Percentiles rank a stretch among this genome's conserved stretches.
phyloP scores from a whole-genome alignment of 1,140 invertebrate genomes.

The Rhizoglyphus robini region DNA sequence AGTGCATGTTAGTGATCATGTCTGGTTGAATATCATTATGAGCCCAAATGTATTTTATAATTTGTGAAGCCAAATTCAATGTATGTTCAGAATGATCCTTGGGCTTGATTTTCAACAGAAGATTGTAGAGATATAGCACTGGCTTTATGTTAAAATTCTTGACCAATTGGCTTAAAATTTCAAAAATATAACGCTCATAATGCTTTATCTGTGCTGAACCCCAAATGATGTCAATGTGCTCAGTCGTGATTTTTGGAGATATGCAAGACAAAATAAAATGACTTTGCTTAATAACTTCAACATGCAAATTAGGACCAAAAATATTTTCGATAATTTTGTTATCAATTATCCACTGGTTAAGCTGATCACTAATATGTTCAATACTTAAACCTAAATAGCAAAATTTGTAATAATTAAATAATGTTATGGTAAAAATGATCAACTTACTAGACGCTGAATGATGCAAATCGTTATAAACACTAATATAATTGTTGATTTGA shows the following conservation, averaged over 20 bases:
- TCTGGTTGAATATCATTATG: conserved; percentile 31
- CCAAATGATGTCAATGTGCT: conserved; percentile 86
- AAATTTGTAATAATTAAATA: conserved; percentile 1
- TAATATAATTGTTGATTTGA: conserved; percentile 88
- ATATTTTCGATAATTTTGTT: conserved; percentile 86
- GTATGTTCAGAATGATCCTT: conserved; percentile 88
- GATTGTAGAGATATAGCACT: conserved; percentile 67
- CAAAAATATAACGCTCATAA: conserved; percentile 80
- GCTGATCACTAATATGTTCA: conserved; percentile 52
- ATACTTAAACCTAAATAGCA: neutral
- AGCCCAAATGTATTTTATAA: conserved; percentile 79
- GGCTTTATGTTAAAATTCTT: conserved; percentile 74
- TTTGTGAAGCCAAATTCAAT: conserved; percentile 66
- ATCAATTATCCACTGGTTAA: conserved; percentile 72
- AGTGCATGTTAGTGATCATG: neutral
- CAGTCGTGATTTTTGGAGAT: conserved; percentile 76
- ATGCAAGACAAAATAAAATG: conserved; percentile 82
- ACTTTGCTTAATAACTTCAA: conserved; percentile 86
- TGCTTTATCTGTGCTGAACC: conserved; percentile 83
- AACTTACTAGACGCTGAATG: conserved; percentile 35
- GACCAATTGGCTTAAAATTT: conserved; percentile 70
- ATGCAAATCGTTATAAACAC: conserved; percentile 71
- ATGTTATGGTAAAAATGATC: neutral
- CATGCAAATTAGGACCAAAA: conserved; percentile 88
- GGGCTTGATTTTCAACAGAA: conserved; percentile 66